Evolutionary conservation across 2,113 vertebrate species (phyloP).

Genomic region (Rhinichthys klamathensis): DNA sequence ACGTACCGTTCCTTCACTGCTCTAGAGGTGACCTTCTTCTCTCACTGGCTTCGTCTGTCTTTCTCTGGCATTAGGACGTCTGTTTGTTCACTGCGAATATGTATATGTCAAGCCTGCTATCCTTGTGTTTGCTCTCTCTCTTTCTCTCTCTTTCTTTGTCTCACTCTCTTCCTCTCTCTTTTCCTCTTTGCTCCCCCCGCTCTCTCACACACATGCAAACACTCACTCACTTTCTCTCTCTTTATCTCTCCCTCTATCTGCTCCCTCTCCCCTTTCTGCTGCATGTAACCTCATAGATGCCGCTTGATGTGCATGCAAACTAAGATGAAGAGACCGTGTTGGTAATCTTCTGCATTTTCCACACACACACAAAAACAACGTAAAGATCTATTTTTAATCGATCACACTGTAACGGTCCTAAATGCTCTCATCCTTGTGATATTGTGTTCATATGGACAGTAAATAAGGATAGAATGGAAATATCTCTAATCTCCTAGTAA

Average conservation of each 20-base stretch:
- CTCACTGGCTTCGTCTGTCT: constrained; percentile 64
- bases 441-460: constrained; percentile 44
- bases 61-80: constrained; percentile 63
- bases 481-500: neutral
- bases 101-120: constrained; percentile 68
- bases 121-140: constrained; percentile 70
- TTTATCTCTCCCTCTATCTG: constrained; percentile 45
- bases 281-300: constrained; percentile 61
- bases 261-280: constrained; percentile 62
- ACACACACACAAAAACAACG: neutral
- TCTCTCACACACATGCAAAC: constrained; percentile 60
- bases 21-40: constrained; percentile 68
- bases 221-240: constrained; percentile 39
- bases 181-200: constrained; percentile 49
- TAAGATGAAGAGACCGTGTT: constrained; percentile 31
- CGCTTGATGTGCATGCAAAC: constrained; percentile 54
- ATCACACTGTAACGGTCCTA: constrained; percentile 2
- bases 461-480: constrained; percentile 22
- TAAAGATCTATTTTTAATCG: neutral
- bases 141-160: constrained; percentile 71
- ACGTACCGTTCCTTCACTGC: constrained; percentile 65
- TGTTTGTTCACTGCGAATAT: constrained; percentile 59
- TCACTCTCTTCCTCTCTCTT: constrained; percentile 57
- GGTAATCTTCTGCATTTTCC: neutral
- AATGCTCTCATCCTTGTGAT: constrained; percentile 22